Conservation (phyloP, 2,888 invertebrate genomes). For the Meiosimyza platycephala region DNA sequence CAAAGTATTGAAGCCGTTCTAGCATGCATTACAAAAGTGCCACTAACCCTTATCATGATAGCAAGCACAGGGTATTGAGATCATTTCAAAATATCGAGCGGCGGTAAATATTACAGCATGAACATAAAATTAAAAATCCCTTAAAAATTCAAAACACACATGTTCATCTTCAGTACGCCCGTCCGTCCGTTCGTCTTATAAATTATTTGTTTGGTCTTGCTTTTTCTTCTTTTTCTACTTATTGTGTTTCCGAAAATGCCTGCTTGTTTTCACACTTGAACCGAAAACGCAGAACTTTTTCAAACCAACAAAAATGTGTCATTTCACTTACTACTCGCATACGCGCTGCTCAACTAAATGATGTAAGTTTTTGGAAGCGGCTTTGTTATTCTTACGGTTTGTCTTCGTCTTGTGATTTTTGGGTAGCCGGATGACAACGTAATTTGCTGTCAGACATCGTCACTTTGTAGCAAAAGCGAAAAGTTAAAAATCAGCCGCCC, state of each 20-base stretch:
- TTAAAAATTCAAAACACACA: constrained; percentile 20
- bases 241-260: not conserved
- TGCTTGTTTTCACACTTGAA: constrained; percentile 19
- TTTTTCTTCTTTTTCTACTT: too few species aligned
- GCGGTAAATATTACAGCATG: not conserved
- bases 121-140: constrained; percentile 1
- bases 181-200: not conserved
- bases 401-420: constrained; percentile 25
- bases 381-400: constrained; percentile 25
- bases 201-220: too few species aligned
- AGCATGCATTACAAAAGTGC: not conserved
- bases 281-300: not conserved
- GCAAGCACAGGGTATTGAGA: not conserved
- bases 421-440: constrained; percentile 40
- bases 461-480: constrained; percentile 22
- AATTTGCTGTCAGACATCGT: constrained; percentile 37
- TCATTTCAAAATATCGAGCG: too few species aligned
- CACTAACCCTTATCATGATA: constrained; percentile 8
- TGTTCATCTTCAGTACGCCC: not conserved
- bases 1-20: constrained; percentile 21
- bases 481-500: constrained; percentile 14
- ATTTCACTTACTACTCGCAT: constrained; percentile 7
- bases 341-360: not conserved
- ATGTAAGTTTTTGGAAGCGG: constrained; percentile 12
- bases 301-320: not conserved